These are phyloP conservation scores for Polydrusus tereticollis DNA, from an alignment of 2,888 invertebrate species.

Conservation along the genomic window DNA sequence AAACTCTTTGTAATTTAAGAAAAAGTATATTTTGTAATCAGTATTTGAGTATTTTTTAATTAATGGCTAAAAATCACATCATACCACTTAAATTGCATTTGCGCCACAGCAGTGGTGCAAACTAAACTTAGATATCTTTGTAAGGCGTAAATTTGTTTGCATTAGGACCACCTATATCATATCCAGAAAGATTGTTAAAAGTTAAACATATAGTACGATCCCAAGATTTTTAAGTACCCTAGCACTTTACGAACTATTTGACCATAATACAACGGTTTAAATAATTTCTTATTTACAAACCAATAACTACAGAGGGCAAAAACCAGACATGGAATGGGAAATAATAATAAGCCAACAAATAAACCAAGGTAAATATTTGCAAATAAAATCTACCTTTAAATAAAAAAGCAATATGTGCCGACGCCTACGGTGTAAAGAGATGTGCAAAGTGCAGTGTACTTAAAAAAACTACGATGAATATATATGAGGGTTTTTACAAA, in stretches of 20 bases:
- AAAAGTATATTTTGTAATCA: neutral
- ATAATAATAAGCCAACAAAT: neutral
- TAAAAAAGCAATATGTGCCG: constrained; percentile 17
- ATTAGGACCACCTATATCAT: neutral
- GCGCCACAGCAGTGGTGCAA: no score
- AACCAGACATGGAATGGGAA: neutral
- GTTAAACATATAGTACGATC: neutral
- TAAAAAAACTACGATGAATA: neutral
- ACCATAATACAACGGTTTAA: neutral
- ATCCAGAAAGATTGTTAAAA: neutral
- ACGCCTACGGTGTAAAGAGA: neutral
- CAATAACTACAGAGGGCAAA: constrained; percentile 1
- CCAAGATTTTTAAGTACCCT: constrained; percentile 17
- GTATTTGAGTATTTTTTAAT: no score
- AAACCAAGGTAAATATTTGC: constrained; percentile 25
- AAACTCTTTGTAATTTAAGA: no score
- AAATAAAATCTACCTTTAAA: constrained; percentile 20
- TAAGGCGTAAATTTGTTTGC: neutral
- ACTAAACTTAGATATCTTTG: no score
- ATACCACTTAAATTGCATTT: no score
- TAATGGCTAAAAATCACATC: no score
- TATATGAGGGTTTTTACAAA: neutral
- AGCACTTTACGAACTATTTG: constrained; percentile 31
- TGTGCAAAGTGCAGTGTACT: constrained; percentile 43
- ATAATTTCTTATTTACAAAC: neutral